Conservation (phyloP, 2,797 vertebrate genomes). For the Salarias fasciatus region DNA sequence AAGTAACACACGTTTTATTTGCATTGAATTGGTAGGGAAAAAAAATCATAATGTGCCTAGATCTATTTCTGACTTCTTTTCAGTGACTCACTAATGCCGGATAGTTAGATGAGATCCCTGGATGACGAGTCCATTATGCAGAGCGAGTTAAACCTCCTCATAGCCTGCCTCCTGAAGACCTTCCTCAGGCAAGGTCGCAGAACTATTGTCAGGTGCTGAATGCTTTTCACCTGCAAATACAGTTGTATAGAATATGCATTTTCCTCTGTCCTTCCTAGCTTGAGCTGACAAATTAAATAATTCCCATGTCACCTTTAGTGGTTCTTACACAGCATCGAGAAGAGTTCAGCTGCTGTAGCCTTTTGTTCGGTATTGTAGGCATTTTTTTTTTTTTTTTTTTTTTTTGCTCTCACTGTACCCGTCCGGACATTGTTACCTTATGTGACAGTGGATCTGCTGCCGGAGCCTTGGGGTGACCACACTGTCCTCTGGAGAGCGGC, state of each 20-base stretch:
- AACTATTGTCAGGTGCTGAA: conserved; percentile 44
- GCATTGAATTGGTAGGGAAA: conserved; percentile 12
- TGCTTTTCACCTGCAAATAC: conserved; percentile 46
- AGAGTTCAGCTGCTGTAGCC: conserved; percentile 11
- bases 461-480: conserved; percentile 84
- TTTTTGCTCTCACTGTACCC: conserved; percentile 10
- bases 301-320: conserved; percentile 30
- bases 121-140: conserved; percentile 88
- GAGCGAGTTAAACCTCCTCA: conserved; percentile 86
- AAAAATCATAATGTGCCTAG: conserved; percentile 20
- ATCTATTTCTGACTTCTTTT: conserved; percentile 20
- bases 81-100: conserved; percentile 51
- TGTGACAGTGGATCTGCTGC: conserved; percentile 89
- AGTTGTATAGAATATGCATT: conserved; percentile 39
- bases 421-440: no score
- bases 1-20: conserved; percentile 27
- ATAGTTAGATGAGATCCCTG: conserved; percentile 90
- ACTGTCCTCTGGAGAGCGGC: conserved; percentile 88
- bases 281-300: conserved; percentile 41
- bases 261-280: conserved; percentile 31
- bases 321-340: conserved; percentile 35
- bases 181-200: conserved; percentile 91
- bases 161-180: conserved; percentile 90
- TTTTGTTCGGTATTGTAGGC: conserved; percentile 9
- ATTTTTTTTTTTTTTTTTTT: no score